Evolutionary conservation across 2,113 vertebrate genomes (phyloP).

Genomic region (Muntiacus reevesi): DNA sequence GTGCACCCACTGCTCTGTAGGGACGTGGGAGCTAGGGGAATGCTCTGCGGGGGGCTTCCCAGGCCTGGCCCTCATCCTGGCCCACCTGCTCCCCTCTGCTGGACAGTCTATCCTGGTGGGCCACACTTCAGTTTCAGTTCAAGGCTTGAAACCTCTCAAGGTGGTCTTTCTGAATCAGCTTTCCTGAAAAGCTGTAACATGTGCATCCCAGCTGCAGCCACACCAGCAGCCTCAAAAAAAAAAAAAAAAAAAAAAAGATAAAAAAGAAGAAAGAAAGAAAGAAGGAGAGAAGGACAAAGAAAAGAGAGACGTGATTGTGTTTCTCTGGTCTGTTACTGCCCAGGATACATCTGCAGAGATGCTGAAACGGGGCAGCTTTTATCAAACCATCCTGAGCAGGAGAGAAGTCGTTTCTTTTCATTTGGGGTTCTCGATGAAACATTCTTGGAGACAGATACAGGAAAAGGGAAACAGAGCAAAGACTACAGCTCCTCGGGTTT

Average conservation of each 20-base stretch:
- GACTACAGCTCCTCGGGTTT: not conserved
- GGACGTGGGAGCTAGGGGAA: not conserved
- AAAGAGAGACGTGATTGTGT: not conserved
- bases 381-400: not conserved
- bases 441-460: not conserved
- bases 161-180: not conserved
- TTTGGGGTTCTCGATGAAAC: not conserved
- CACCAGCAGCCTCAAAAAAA: not conserved
- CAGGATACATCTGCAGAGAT: accelerated
- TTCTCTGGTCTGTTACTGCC: not conserved
- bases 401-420: not conserved
- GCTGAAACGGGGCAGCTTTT: not conserved
- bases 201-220: not conserved
- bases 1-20: accelerated
- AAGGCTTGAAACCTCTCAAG: not conserved
- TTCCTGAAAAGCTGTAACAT: not conserved
- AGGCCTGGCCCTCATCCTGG: not conserved
- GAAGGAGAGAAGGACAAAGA: not conserved
- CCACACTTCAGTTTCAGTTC: not conserved
- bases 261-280: not conserved
- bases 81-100: too few species aligned
- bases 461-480: not conserved
- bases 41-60: not conserved
- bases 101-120: not conserved
- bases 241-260: not conserved